Base-by-base conservation (phyloP, 2,888 invertebrate species). In the Apodemia mormo region DNA sequence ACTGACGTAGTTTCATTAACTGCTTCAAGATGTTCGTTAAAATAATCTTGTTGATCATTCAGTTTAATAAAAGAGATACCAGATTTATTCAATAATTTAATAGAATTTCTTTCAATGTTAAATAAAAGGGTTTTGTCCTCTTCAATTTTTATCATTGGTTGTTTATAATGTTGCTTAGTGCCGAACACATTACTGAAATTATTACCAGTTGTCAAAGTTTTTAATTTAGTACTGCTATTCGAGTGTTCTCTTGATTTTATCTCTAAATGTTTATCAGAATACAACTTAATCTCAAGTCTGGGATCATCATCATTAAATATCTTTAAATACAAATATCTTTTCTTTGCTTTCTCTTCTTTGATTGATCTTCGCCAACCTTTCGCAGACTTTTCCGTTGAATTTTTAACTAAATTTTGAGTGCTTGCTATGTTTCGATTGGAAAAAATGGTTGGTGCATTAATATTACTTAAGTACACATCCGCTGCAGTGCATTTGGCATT, bases 311-410 rank as follows among this genome's bases (percentile, higher is more conserved):
- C 49, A 10, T 61, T 61, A 12, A 61, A 0, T 12, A 61, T 30
- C 12, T 61, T 61, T 33, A 33, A 12, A 33, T 5, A 61, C 30
- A 33, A 14, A 61, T 33, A 61, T 33, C 61, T 29, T 61, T 30
- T 56, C 7, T 22, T 29, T 49, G 66, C 14, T 9, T 68, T 70
- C 29, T 71, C 68, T n/a, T 77, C 74, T 49, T 73, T 76, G 0
- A 82, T 70, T 2, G 84, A 85, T 76, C 85, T 79, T 45, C 84
- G 79, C 22, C 76, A 70, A 33, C 79, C 82, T 79, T 85, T 86
- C 10, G 76, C 66, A 49, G 72, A 66, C 43, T 66, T 56, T 45
- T 69, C 66, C 40, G 69, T 67, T 45, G 66, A 43, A 10, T 30
- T 54, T 9, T 69, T 69, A 7, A 58, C 52, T 22, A 7, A 52